Percentiles rank a stretch among this genome's conserved stretches.
Conservation (phyloP, 2,113 vertebrate genomes). For the Rhodinocichla rosea region DNA sequence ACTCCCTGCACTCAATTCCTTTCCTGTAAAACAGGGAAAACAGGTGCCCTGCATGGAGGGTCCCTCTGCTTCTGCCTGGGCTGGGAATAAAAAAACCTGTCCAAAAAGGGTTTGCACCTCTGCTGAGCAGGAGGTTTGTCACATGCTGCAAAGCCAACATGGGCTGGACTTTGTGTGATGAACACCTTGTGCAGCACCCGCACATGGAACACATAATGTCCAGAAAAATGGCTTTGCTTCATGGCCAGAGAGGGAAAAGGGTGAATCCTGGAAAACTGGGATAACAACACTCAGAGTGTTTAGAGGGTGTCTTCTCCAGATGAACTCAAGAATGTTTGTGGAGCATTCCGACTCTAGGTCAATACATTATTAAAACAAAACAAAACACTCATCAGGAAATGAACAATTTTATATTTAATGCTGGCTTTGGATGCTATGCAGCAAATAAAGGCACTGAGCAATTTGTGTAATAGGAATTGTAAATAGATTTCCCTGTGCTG, state of each 20-base stretch:
- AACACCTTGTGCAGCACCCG: background rate
- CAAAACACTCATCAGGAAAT: background rate
- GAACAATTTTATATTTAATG: constrained; percentile 10
- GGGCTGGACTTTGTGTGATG: background rate
- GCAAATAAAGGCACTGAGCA: constrained; percentile 11
- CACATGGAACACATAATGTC: background rate
- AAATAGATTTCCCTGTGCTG: background rate
- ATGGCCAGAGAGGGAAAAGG: background rate
- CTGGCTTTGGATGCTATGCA: background rate
- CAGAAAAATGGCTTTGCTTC: background rate
- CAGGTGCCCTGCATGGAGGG: background rate
- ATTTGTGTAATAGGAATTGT: background rate
- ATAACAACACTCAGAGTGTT: background rate
- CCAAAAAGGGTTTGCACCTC: background rate
- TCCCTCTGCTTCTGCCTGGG: background rate
- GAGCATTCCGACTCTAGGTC: rapidly evolving
- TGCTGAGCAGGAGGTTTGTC: background rate
- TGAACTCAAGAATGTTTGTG: background rate
- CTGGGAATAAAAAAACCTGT: background rate
- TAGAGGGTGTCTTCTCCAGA: background rate
- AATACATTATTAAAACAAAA: background rate
- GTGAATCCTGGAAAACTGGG: background rate
- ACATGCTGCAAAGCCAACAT: background rate
- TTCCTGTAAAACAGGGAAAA: background rate
- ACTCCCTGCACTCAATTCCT: background rate